Conservation (phyloP, 2,888 invertebrate genomes). For the Dastarcus helophoroides region DNA sequence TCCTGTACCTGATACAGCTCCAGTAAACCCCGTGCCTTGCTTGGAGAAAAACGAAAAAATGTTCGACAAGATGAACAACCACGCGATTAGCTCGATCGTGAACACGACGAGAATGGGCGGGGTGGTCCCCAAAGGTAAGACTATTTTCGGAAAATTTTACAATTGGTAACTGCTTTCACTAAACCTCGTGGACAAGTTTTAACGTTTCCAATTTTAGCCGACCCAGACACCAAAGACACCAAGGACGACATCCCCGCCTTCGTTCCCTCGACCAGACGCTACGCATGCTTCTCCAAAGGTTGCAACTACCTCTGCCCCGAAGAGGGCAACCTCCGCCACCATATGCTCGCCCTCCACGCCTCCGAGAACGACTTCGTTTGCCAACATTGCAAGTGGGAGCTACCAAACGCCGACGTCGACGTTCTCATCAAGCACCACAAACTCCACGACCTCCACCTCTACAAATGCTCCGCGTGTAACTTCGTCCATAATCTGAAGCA, state of each 20-base stretch:
- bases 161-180: neutral
- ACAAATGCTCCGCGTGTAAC: conserved; percentile 58
- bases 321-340: conserved; percentile 58
- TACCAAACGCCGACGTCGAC: conserved; percentile 33
- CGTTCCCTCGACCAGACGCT: conserved; percentile 36
- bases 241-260: conserved; percentile 22
- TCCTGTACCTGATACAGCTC: conserved; percentile 52
- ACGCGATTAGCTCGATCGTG: conserved; percentile 54
- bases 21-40: conserved; percentile 74
- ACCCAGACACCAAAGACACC: conserved; percentile 24
- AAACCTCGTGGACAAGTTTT: neutral
- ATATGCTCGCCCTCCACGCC: conserved; percentile 60
- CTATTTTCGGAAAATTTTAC: neutral
- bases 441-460: conserved; percentile 61
- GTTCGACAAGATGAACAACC: conserved; percentile 77
- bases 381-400: conserved; percentile 55
- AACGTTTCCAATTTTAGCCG: conserved; percentile 14
- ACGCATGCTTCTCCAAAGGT: conserved; percentile 57
- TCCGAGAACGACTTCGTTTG: conserved; percentile 44
- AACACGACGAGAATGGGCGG: conserved; percentile 35
- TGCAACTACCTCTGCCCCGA: conserved; percentile 63
- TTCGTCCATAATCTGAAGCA: conserved; percentile 52
- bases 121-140: conserved; percentile 14
- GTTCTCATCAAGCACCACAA: conserved; percentile 55
- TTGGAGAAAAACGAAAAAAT: conserved; percentile 65